phyloP scores from a whole-genome alignment of 2,113 vertebrate genomes.

The Hypocryptadius cinnamomeus region DNA sequence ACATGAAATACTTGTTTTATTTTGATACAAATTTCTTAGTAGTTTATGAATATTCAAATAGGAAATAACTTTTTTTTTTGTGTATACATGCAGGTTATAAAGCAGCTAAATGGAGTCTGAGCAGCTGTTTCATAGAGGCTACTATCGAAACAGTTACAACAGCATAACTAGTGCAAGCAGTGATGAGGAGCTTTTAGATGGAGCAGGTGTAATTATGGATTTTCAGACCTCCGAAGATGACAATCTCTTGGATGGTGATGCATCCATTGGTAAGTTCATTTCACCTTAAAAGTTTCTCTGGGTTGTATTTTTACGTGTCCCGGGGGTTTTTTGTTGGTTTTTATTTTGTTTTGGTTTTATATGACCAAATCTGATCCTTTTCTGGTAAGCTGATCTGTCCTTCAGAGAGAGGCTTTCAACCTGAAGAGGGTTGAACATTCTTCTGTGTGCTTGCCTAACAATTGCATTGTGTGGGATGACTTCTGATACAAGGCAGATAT shows the following conservation, averaged over 20 bases:
- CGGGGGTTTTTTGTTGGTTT: rapidly evolving
- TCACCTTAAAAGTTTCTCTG: background rate
- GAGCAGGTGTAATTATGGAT: slow-evolving; percentile 94
- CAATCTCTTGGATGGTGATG: slow-evolving; percentile 94
- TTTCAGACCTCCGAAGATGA: slow-evolving; percentile 99
- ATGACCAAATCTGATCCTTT: background rate
- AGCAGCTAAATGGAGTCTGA: slow-evolving; percentile 99
- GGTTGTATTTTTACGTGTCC: background rate
- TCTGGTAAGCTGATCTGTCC: background rate
- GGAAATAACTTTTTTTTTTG: background rate
- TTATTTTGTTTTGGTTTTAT: background rate
- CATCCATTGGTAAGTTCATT: slow-evolving; percentile 82
- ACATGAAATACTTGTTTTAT: background rate
- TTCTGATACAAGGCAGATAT: background rate
- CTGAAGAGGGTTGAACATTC: background rate
- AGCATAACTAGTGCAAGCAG: slow-evolving; percentile 98
- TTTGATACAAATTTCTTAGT: background rate
- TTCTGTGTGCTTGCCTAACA: background rate
- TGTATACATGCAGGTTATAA: slow-evolving; percentile 64
- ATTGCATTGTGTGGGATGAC: background rate
- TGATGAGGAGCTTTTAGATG: slow-evolving; percentile 97
- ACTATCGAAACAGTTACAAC: slow-evolving; percentile 97
- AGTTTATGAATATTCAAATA: background rate
- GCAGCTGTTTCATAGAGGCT: slow-evolving; percentile 95
- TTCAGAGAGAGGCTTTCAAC: background rate